phyloP scores from a whole-genome alignment of 1,140 invertebrate genomes.

The Rhagoletis pomonella region DNA sequence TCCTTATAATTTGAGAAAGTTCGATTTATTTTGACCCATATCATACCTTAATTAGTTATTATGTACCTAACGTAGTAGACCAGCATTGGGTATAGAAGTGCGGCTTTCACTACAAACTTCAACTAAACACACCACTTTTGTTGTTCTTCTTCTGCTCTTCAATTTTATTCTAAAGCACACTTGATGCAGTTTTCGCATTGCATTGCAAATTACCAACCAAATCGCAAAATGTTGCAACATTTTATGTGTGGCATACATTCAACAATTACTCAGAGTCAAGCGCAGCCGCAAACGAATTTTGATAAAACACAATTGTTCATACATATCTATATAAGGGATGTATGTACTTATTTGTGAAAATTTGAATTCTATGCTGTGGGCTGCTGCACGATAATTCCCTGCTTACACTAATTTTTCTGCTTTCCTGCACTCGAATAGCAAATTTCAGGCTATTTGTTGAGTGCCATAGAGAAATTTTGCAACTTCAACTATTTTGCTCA shows the following conservation, averaged over 20 bases:
- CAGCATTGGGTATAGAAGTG: too few relatives aligned
- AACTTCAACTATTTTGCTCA: neutral
- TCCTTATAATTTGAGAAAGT: too few relatives aligned
- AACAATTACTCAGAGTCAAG: neutral
- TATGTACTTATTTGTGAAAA: neutral
- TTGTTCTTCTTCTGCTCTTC: too few relatives aligned
- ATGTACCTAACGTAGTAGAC: too few relatives aligned
- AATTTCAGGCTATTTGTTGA: slow-evolving; percentile 9
- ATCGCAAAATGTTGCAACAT: slow-evolving; percentile 1
- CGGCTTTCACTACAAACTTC: too few relatives aligned
- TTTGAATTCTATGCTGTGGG: neutral
- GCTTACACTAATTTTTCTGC: neutral
- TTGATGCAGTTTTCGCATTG: neutral
- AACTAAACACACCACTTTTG: too few relatives aligned
- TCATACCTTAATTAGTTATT: too few relatives aligned
- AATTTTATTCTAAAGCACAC: too few relatives aligned
- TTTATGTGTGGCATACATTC: slow-evolving; percentile 1
- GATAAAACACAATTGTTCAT: neutral
- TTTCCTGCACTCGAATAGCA: slow-evolving; percentile 4
- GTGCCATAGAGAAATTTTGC: neutral
- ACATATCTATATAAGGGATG: neutral
- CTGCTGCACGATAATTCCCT: neutral
- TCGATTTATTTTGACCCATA: too few relatives aligned
- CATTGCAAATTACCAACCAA: neutral
- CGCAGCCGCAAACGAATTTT: neutral